Evolutionary conservation across 2,113 vertebrate species (phyloP), one percentile per base, ranked within the genome.

Genomic region (Gasterosteus nipponicus): DNA sequence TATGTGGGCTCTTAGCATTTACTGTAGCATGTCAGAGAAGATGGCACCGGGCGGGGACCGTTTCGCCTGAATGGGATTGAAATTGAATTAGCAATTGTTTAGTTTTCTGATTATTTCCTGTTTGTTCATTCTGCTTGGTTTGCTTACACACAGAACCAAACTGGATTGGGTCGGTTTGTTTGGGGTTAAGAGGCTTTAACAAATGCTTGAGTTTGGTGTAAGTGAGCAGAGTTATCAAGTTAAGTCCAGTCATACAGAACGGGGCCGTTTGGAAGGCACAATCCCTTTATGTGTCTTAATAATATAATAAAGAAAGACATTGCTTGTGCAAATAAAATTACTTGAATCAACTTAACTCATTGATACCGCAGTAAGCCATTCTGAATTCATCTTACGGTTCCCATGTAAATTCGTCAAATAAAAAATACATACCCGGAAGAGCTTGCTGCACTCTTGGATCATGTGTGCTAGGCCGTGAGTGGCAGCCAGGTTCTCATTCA

Each of bases 401-500:
- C 59, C 19, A 31, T 16, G 47, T n/a, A 29, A 3, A 33, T 33
- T 41, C 16, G 15, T 7, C 29, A 7, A 44, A 1, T 26, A 26
- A 26, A 26, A 26, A 26, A 26, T 62, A 91, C 95, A 95, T 79
- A 99, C 98, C 97, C 97, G 95, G 89, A 99, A 99, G 82, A 99
- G 95, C 80, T 92, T 95, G 92, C 95, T 94, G 90, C 96, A 98
- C 93, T 99, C 97, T 84, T 94, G 93, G 92, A 99, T 99, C 97
- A 99, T 99, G 91, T 99, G 98, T 44, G 97, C 94, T 69, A 99
- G 94, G 46, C 98, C 96, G 53, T 97, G 97, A 73, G 97, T 97
- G 33, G 98, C 98, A 10, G 98, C 98, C 91, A 98, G 93, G 89
- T 98, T 99, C 93, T 99, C 98, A 64, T 94, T 99, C 87, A 99